A percentile compares a stretch with the other conserved stretches of the same genome.
Evolutionary conservation across 2,888 invertebrate species (phyloP).

Genomic region (Meiosimyza platycephala): DNA sequence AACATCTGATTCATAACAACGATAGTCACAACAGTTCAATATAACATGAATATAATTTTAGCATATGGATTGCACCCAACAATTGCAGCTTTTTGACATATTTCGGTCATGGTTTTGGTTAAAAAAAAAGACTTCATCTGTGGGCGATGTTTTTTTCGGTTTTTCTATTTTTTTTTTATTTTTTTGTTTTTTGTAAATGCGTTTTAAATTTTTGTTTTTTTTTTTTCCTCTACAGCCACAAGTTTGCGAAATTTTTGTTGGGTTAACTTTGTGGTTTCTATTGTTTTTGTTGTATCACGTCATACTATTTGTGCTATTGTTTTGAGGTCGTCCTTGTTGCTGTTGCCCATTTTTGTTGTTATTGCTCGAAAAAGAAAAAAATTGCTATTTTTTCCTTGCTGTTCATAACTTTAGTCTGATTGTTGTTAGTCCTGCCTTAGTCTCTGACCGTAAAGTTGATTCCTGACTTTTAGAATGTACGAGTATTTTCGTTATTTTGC

Average conservation of each 20-base stretch:
- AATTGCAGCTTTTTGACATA: no score
- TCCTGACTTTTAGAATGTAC: not conserved
- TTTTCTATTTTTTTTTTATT: no score
- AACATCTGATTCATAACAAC: no score
- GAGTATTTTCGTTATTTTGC: not conserved
- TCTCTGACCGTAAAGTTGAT: not conserved
- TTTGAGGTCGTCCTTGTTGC: no score
- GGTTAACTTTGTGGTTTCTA: constrained; percentile 25
- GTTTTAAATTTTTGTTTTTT: constrained; percentile 12
- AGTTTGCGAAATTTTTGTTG: constrained; percentile 21
- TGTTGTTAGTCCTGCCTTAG: not conserved
- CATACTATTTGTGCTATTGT: no score
- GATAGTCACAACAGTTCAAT: no score
- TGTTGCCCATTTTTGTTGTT: no score
- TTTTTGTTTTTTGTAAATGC: not conserved
- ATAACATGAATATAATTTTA: no score
- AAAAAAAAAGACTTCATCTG: no score
- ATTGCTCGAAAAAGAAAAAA: not conserved
- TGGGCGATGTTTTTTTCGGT: no score
- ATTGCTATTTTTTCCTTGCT: not conserved
- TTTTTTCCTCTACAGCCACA: not conserved
- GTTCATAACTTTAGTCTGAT: not conserved
- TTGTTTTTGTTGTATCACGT: not conserved
- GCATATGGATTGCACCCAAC: no score
- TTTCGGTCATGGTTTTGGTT: no score